Evolutionary conservation across 2,888 invertebrate genomes (phyloP), one percentile per base, ranked within the genome.

Genomic region (Amphipoea oculea): DNA sequence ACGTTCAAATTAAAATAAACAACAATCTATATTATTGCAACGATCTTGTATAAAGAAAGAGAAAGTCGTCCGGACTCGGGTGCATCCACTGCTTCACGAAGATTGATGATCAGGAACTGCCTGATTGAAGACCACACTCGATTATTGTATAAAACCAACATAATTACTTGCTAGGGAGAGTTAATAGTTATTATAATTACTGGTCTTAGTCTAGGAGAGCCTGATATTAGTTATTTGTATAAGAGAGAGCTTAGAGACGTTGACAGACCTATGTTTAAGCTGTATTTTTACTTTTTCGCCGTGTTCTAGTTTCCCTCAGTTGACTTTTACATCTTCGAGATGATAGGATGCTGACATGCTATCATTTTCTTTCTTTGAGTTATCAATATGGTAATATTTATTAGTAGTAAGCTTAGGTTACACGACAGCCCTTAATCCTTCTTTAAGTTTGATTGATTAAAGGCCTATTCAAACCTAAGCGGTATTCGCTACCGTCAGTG

Each of bases 21-120:
- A 76, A 78, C 79, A 74, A 81, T 75, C 76, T 70, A 81, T 76
- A 74, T 75, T 79, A 80, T 76, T 84, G 75, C 80, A 60, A 78
- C 76, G 69, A 73, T 80, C 70, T 76, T 78, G 76, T 78, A 78
- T 86, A 84, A 86, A 79, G 90, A 89, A 90, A 90, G 91, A 89
- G 91, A 92, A 92, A 92, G 91, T 82, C 72, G 78, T 80, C 79
- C 88, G 86, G 65, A 79, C 65, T 79, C 65, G 57, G 80, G 82
- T 66, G 83, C 84, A 87, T 84, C 87, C 76, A 81, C 78, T 71
- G 42, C 70, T 63, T 76, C 57, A 79, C 77, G 79, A 90, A 91
- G 91, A 92, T 90, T 91, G 88, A 92, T 92, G 86, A 88, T 84
- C 84, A 89, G 91, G 91, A 91, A 90, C 86, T 82, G 73, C 68